Conservation (phyloP, 92 coral and sea anemone genomes). For the Plumapathes pennacea region DNA sequence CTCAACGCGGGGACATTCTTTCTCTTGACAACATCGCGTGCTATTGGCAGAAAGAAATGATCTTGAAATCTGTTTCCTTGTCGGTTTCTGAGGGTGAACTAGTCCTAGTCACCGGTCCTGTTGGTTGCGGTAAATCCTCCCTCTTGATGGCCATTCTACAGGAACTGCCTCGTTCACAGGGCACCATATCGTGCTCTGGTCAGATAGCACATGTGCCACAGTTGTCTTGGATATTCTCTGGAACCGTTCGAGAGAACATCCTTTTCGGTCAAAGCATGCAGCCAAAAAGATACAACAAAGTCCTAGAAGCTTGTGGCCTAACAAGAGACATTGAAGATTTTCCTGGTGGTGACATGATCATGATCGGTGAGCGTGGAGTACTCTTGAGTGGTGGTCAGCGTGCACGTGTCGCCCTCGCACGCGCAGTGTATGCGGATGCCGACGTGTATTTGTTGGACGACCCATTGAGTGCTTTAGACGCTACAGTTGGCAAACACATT, state of each 20-base stretch:
- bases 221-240: conserved; percentile 64
- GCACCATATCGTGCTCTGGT: conserved; percentile 62
- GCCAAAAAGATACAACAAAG: conserved; percentile 80
- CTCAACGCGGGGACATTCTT: too few relatives aligned
- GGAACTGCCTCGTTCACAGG: conserved; percentile 75
- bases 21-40: conserved; percentile 68
- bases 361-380: conserved; percentile 58
- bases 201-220: conserved; percentile 77
- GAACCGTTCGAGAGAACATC: conserved; percentile 64
- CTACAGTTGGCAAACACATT: conserved; percentile 66
- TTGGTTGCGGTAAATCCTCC: conserved; percentile 86
- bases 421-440: conserved; percentile 82
- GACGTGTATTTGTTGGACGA: conserved; percentile 83
- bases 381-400: conserved; percentile 59
- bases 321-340: conserved; percentile 69
- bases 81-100: conserved; percentile 64
- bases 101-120: conserved; percentile 77
- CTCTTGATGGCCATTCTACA: conserved; percentile 71
- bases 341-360: conserved; percentile 77
- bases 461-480: conserved; percentile 62
- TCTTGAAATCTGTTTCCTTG: conserved; percentile 49
- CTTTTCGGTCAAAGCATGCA: conserved; percentile 67
- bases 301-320: conserved; percentile 70
- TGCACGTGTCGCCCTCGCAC: conserved; percentile 76
- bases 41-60: conserved; percentile 67